Base-by-base conservation (phyloP, 2,888 invertebrate species). In the Kryphioiulus occultus region DNA sequence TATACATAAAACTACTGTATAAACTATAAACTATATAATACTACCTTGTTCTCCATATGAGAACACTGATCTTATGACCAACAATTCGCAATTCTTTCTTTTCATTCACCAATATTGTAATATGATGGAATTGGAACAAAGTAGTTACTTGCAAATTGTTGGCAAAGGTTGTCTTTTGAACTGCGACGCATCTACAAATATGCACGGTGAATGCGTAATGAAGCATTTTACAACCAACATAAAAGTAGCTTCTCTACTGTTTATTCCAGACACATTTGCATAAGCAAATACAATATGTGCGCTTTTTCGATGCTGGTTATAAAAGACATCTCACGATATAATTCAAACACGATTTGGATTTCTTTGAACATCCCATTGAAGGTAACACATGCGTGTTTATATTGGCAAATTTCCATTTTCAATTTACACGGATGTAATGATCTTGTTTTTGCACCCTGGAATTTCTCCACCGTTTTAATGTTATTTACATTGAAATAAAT, bases 401-500 rank as follows among this genome's bases (percentile, higher is more conserved):
- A 30, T 78, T 78, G 78, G 78, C 78, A 78, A 78, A 26, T 78
- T 26, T 30, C 78, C 30, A 78, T 30, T 78, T 78, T 26, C 26
- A 30, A 78, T 78, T 78, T 30, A 78, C 78, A 78, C 26, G 26
- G 30, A 78, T 78, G 30, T 30, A 30, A 30, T 30, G 30, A 30
- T 78, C 78, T 78, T 78, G 78, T 78, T 78, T 78, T 78, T 30
- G 22, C 78, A 78, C 78, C 9, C 12, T 12, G 30, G 78, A 78
- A 78, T 78, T 78, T 78, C 15, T 15, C 78, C 15, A 15, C 15
- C 30, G 12, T 15, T 30, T 78, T 30, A 78, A 78, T 78, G 78
- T 78, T 78, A 78, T 78, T 78, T 78, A 78, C 78, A 12, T 78
- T 78, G 12, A 30, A 78, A 78, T 7, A 78, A 78, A 78, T 30